Evolutionary conservation across 53 echinoderm and acorn worm species (phyloP), one percentile per base, ranked within the genome.

Genomic region (Pentamera pediparva): DNA sequence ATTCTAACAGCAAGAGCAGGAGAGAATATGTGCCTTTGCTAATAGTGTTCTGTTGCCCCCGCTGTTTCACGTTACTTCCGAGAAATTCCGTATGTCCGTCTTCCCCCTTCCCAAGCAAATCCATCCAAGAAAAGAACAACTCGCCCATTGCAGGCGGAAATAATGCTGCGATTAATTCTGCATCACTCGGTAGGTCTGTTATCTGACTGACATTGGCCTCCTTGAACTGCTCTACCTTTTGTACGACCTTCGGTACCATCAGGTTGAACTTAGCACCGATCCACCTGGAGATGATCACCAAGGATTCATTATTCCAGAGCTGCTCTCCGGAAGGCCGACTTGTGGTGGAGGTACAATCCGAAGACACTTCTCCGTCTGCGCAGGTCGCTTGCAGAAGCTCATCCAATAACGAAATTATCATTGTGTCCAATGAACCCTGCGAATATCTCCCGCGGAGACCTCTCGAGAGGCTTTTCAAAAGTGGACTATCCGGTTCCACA

Each of bases 201-300:
- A 72, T 72, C 2, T 31, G 52, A 32, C 54, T 32, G 22, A 72
- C 19, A 30, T 72, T 72, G 0, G 52, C 55, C 32, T 53, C 37
- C 10, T 72, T 72, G 32, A 72, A 72, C 21, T 32, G 35, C n/a
- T 72, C 55, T 35, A 72, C 73, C 28, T 72, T 72, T 32, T 33
- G 18, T 27, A 32, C 27, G 33, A 72, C 73, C 18, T 29, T 13
- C 54, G 73, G 73, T 32, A 48, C 71, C 49, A 70, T 15, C n/a
- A 51, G 13, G n/a, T 50, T 47, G 12, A 70, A 70, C 47, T 70
- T 70, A 33, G n/a, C 32, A 10, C 71, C 71, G 4, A 70, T 22
- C 71, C 71, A 70, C 27, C 37, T 34, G 28, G 39, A 20, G 13
- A 65, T 38, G 11, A 10, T 21, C 38, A 39, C 2, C 1, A 65